These are phyloP conservation scores for Camponotus floridanus DNA, from an alignment of 1,140 invertebrate species.

Conservation along the genomic window DNA sequence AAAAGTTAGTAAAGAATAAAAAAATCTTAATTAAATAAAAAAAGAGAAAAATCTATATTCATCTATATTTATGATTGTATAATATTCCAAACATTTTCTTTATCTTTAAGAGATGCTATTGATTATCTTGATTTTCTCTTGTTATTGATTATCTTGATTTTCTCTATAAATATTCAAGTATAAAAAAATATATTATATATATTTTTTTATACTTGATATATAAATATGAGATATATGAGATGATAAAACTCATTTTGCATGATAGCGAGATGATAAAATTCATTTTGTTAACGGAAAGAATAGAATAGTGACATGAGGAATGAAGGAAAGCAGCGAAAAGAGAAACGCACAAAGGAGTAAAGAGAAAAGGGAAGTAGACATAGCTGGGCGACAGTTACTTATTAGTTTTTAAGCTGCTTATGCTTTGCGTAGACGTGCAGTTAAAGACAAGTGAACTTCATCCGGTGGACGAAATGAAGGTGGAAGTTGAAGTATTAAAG, in stretches of 20 bases:
- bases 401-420: conserved; percentile 69
- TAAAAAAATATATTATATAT: neutral
- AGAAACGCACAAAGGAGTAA: neutral
- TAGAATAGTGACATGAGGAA: neutral
- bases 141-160: conserved; percentile 1
- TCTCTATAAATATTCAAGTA: neutral
- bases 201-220: too few species aligned
- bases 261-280: neutral
- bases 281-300: conserved; percentile 12
- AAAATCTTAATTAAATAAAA: neutral
- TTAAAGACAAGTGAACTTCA: conserved; percentile 61
- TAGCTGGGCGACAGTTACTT: conserved; percentile 59
- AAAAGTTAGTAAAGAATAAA: neutral
- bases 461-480: neutral
- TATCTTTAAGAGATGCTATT: neutral
- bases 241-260: too few species aligned
- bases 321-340: neutral
- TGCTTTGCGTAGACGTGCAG: conserved; percentile 40
- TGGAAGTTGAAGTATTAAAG: conserved; percentile 35
- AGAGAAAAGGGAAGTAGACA: conserved; percentile 27
- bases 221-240: too few species aligned
- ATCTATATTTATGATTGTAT: neutral
- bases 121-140: neutral
- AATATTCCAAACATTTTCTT: neutral
- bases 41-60: neutral